phyloP scores from a whole-genome alignment of 2,797 vertebrate species.

The Apodemus agrarius region DNA sequence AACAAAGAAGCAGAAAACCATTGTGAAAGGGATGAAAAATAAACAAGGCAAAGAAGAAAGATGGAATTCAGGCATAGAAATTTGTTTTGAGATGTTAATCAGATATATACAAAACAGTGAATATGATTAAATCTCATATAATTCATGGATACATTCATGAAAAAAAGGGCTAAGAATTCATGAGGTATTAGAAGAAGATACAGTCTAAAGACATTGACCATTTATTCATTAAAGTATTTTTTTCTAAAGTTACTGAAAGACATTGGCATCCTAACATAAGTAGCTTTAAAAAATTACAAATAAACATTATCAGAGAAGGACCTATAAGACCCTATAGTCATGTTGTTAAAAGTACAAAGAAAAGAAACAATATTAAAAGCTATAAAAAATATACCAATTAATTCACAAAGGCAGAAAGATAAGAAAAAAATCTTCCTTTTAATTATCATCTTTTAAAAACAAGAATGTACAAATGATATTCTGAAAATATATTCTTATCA shows the following conservation, averaged over 20 bases:
- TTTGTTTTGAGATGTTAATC: background rate
- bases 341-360: background rate
- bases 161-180: background rate
- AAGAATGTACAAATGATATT: background rate
- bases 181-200: background rate
- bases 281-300: background rate
- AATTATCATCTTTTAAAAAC: background rate
- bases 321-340: background rate
- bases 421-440: background rate
- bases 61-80: background rate
- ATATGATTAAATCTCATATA: background rate
- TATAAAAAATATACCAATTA: background rate
- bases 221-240: background rate
- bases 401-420: background rate
- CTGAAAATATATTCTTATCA: background rate
- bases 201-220: background rate
- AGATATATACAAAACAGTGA: background rate
- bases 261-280: background rate
- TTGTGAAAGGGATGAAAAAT: background rate
- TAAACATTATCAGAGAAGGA: background rate
- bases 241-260: background rate
- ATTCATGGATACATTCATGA: background rate
- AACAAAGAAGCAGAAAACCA: background rate
- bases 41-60: background rate
- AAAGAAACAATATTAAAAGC: background rate